These are phyloP conservation scores for Drosophila koepferae DNA, from an alignment of 2,888 invertebrate species.

Conservation along the genomic window DNA sequence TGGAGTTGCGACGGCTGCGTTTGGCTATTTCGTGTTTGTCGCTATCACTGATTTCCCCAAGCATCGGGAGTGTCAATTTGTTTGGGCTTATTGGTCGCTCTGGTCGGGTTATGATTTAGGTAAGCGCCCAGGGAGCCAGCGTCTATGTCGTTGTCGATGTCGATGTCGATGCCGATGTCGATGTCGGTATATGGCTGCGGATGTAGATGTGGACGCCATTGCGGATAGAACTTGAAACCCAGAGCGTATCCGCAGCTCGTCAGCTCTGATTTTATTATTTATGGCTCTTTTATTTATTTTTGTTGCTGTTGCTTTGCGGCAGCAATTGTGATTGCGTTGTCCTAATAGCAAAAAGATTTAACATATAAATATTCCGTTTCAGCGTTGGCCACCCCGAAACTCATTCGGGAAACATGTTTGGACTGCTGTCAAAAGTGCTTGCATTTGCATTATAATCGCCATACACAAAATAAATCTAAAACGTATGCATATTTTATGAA, in stretches of 20 bases:
- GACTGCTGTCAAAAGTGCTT: constrained; percentile 71
- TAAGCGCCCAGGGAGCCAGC: constrained; percentile 58
- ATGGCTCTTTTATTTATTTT: constrained; percentile 43
- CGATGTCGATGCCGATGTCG: neutral
- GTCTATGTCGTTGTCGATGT: constrained; percentile 12
- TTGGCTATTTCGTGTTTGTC: constrained; percentile 54
- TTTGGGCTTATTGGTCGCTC: constrained; percentile 54
- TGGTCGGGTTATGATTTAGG: constrained; percentile 70
- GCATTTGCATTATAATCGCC: constrained; percentile 78
- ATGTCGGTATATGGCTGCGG: constrained; percentile 3
- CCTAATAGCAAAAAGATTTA: constrained; percentile 67
- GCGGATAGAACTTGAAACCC: constrained; percentile 39
- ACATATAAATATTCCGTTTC: constrained; percentile 69
- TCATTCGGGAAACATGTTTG: constrained; percentile 52
- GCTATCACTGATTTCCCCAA: constrained; percentile 71
- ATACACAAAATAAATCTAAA: constrained; percentile 70
- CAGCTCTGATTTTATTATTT: constrained; percentile 75
- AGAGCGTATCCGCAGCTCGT: constrained; percentile 34
- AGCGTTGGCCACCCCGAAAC: constrained; percentile 17
- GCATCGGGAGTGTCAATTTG: constrained; percentile 74
- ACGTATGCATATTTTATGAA: constrained; percentile 68
- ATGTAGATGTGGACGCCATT: constrained; percentile 18
- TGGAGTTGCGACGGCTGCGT: constrained; percentile 13
- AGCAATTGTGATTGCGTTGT: constrained; percentile 49
- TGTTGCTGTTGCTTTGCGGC: constrained; percentile 26